These are phyloP conservation scores for Trichopoda pennipes DNA, from an alignment of 2,888 invertebrate genomes.

Conservation along the genomic window DNA sequence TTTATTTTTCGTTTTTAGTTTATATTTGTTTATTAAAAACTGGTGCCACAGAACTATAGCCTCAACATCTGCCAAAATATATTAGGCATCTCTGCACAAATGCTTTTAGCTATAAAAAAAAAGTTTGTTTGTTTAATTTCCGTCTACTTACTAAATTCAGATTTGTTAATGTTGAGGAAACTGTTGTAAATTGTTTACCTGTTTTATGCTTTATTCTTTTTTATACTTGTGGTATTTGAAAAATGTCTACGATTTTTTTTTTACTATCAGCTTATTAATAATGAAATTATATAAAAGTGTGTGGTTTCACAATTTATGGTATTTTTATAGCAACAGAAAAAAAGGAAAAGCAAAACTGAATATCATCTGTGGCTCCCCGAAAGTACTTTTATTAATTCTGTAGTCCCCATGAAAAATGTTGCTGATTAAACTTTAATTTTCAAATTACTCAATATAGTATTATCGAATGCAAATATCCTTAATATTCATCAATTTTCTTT, in stretches of 20 bases:
- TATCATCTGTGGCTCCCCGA: not conserved
- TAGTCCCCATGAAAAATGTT: constrained; percentile 30
- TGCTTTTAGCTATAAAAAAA: not conserved
- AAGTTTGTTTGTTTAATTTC: constrained; percentile 59
- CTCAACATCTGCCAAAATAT: no score
- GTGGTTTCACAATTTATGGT: not conserved
- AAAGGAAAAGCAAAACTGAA: no score
- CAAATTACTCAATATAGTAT: no score
- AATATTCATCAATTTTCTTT: no score
- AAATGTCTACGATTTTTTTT: no score
- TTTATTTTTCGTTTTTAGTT: not conserved
- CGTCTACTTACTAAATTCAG: constrained; percentile 51
- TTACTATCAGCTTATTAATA: no score
- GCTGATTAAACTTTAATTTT: no score
- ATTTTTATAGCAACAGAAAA: constrained; percentile 31
- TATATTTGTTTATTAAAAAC: no score
- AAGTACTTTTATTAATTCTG: constrained; percentile 53
- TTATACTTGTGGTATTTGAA: constrained; percentile 7
- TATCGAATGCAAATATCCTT: no score
- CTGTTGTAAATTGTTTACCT: constrained; percentile 34
- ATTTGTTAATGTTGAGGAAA: constrained; percentile 26
- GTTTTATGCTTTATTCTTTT: constrained; percentile 9
- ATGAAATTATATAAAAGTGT: no score
- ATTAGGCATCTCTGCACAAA: no score
- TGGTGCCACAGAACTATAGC: no score